Percentiles rank a stretch among this genome's conserved stretches.
phyloP scores from a whole-genome alignment of 2,888 invertebrate species.

The Salticus scenicus region DNA sequence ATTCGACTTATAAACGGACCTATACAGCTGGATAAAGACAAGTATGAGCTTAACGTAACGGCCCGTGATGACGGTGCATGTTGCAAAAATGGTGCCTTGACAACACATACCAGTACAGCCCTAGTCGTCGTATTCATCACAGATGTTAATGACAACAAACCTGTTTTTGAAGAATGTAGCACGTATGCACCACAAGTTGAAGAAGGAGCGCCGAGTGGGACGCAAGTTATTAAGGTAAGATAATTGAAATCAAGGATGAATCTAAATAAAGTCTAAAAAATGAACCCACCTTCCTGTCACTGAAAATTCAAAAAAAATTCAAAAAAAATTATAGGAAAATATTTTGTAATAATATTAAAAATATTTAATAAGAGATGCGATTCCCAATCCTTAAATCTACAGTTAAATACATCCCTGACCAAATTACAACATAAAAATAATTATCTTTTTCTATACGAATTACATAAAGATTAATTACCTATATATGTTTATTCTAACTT shows the following conservation, averaged over 20 bases:
- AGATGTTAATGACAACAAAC: constrained; percentile 97
- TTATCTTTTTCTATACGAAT: no score
- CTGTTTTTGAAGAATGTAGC: constrained; percentile 94
- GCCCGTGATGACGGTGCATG: constrained; percentile 98
- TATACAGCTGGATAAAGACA: constrained; percentile 91
- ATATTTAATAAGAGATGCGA: no score
- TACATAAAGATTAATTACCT: no score
- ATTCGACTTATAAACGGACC: constrained; percentile 91
- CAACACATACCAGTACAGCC: constrained; percentile 93
- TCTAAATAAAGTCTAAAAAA: no score
- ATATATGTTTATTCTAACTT: no score
- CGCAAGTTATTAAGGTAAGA: constrained; percentile 89
- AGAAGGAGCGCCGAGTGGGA: constrained; percentile 94
- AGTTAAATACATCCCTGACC: no score
- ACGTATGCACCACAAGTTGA: constrained; percentile 95
- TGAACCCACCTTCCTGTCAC: no score
- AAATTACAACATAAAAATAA: no score
- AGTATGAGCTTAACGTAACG: constrained; percentile 96
- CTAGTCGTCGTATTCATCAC: constrained; percentile 97
- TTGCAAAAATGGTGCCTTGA: constrained; percentile 90
- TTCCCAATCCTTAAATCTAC: no score
- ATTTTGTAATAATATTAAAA: not conserved
- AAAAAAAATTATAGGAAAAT: no score
- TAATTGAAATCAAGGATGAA: not conserved
- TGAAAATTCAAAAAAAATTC: no score